These are phyloP conservation scores for Pitangus sulphuratus DNA, from an alignment of 2,797 vertebrate species.

Conservation along the genomic window DNA sequence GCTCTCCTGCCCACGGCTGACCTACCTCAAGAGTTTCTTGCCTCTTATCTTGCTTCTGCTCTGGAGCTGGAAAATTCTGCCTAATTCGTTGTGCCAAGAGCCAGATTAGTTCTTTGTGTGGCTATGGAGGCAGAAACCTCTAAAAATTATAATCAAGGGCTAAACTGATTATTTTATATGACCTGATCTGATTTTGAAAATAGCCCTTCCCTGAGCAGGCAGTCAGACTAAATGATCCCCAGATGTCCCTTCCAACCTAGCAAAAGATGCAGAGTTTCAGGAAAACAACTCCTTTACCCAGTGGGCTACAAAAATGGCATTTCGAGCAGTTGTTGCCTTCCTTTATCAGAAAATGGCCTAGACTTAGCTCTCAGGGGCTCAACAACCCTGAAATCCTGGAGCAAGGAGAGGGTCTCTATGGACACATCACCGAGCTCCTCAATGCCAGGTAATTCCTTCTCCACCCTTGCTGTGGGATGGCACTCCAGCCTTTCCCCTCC, in stretches of 20 bases:
- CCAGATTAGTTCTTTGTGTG: not conserved
- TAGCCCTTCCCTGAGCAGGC: not conserved
- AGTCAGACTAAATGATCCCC: not conserved
- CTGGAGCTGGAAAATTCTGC: not conserved
- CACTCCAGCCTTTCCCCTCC: not conserved
- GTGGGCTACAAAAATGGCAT: not conserved
- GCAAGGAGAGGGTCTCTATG: not conserved
- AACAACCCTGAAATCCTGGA: not conserved
- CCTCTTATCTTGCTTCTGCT: not conserved
- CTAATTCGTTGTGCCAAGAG: not conserved
- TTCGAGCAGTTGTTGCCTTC: not conserved
- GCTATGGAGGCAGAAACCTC: not conserved
- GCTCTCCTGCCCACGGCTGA: not conserved
- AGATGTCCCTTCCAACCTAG: not conserved
- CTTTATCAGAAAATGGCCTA: not conserved
- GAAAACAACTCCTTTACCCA: not conserved
- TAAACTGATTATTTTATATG: not conserved
- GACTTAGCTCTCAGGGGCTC: not conserved
- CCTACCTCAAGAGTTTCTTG: not conserved
- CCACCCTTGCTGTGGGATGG: not conserved
- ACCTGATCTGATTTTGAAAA: not conserved
- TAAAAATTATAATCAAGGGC: not conserved
- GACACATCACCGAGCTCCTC: not conserved
- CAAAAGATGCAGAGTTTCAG: not conserved
- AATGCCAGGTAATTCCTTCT: not conserved